phyloP scores from a whole-genome alignment of 1,140 invertebrate genomes.

The Meloidogyne chitwoodi region DNA sequence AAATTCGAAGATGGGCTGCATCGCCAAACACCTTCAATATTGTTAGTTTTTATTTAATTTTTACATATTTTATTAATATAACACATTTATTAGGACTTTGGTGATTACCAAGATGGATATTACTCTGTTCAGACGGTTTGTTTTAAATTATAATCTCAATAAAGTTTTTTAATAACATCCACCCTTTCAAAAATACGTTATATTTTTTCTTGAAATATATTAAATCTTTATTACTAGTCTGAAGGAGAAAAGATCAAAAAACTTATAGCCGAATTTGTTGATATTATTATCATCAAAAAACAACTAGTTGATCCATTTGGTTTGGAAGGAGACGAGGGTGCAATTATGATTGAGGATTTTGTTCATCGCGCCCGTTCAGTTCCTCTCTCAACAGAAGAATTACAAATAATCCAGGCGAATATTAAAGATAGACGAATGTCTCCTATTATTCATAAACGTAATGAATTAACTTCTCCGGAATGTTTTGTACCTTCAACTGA shows the following conservation, averaged over 20 bases:
- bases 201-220: background rate
- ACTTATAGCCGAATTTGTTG: conserved; percentile 94
- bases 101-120: conserved; percentile 95
- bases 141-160: background rate
- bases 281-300: conserved; percentile 84
- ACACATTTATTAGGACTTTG: conserved; percentile 75
- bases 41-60: conserved; percentile 5
- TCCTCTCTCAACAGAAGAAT: conserved; percentile 7
- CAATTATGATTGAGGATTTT: conserved; percentile 86
- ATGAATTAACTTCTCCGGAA: background rate
- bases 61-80: background rate
- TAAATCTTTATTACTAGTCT: conserved; percentile 61
- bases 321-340: conserved; percentile 95
- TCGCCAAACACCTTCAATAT: conserved; percentile 86
- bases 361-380: conserved; percentile 11
- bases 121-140: conserved; percentile 87
- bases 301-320: conserved; percentile 91
- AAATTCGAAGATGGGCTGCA: conserved; percentile 86
- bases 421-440: background rate
- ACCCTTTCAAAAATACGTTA: background rate
- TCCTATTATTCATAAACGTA: background rate
- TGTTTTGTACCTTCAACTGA: background rate
- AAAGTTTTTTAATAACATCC: too few species aligned
- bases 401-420: background rate
- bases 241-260: conserved; percentile 96